phyloP scores from a whole-genome alignment of 2,888 invertebrate species.

The Ecliptopera silaceata region DNA sequence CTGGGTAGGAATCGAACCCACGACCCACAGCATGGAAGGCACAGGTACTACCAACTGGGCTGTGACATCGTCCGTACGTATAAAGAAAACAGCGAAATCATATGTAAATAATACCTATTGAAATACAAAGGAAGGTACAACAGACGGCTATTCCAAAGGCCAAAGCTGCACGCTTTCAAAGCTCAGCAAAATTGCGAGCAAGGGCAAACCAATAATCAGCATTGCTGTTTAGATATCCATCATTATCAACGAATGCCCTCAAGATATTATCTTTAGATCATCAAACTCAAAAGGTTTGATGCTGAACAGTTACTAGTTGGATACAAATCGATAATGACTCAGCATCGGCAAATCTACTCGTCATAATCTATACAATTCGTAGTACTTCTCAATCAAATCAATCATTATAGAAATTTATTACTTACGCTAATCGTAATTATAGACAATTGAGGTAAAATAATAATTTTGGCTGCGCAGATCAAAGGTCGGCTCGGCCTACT shows the following conservation, averaged over 20 bases:
- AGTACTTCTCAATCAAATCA: constrained; percentile 22
- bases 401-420: constrained; percentile 29
- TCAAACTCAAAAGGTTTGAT: constrained; percentile 11
- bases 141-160: background rate
- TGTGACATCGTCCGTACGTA: too few relatives aligned
- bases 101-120: too few relatives aligned
- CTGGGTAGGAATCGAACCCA: too few relatives aligned
- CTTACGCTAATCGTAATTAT: constrained; percentile 34
- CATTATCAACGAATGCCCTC: constrained; percentile 21
- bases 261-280: constrained; percentile 19
- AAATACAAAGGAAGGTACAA: too few relatives aligned
- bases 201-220: constrained; percentile 22
- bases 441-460: constrained; percentile 8
- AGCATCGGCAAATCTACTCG: constrained; percentile 30
- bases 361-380: constrained; percentile 11
- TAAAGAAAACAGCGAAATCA: too few relatives aligned
- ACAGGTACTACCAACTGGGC: too few relatives aligned
- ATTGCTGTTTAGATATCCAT: constrained; percentile 16
- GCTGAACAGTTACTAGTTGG: constrained; percentile 25
- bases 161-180: constrained; percentile 17
- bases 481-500: constrained; percentile 24
- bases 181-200: constrained; percentile 19
- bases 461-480: constrained; percentile 22
- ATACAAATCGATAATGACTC: constrained; percentile 29
- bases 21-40: too few relatives aligned